These are phyloP conservation scores for Pelobates cultripes DNA, from an alignment of 2,797 vertebrate genomes.

Conservation along the genomic window DNA sequence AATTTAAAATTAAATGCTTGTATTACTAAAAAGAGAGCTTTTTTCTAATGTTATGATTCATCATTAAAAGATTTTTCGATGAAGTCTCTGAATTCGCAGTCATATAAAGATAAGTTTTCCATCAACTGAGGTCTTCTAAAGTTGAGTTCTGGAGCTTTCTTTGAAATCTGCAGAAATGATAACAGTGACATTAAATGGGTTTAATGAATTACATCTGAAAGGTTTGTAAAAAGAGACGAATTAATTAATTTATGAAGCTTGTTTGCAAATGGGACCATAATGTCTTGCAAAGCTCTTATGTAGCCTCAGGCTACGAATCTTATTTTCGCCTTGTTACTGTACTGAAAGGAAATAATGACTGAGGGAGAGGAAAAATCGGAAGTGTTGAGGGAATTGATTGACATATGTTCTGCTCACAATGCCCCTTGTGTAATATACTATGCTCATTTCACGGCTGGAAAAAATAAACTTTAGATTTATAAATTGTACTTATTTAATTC, in stretches of 20 bases:
- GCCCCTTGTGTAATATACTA: not conserved
- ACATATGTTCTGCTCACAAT: not conserved
- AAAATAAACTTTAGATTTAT: not conserved
- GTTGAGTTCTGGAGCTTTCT: conserved; percentile 34
- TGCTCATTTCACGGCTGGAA: not conserved
- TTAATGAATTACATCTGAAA: conserved; percentile 35
- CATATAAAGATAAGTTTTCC: conserved; percentile 5
- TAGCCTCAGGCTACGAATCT: not conserved
- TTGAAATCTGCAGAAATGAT: conserved; percentile 30
- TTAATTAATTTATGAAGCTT: conserved; percentile 34
- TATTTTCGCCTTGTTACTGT: not conserved
- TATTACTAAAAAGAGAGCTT: not conserved
- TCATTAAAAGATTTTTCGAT: not conserved
- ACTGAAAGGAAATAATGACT: not conserved
- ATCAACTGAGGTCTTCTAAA: conserved; percentile 27
- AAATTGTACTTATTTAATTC: not conserved
- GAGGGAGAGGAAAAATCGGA: not conserved
- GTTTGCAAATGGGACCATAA: conserved; percentile 28
- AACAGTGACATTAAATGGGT: conserved; percentile 36
- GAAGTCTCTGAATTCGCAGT: not conserved
- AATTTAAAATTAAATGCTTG: not conserved
- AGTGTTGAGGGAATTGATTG: not conserved
- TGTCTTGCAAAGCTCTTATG: not conserved
- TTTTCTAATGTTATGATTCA: conserved; percentile 22
- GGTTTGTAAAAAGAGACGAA: conserved; percentile 20